Conservation (phyloP, 2,113 vertebrate species). For the Heterotis niloticus region DNA sequence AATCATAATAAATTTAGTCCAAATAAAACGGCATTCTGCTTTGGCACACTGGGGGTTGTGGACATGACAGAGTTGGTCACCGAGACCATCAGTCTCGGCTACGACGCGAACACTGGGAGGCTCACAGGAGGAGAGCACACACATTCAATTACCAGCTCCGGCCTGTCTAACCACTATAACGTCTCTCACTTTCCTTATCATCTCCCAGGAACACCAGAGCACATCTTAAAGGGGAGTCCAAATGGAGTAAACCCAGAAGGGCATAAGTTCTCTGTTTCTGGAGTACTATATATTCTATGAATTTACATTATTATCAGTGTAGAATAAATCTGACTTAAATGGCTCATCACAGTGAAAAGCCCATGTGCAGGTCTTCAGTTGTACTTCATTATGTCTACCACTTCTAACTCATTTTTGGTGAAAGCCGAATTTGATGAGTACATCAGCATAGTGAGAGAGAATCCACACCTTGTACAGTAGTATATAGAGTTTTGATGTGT, state of each 20-base stretch:
- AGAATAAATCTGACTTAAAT: too few species aligned
- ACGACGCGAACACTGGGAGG: not conserved
- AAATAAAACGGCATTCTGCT: not conserved
- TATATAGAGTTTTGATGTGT: too few species aligned
- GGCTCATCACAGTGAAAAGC: not conserved
- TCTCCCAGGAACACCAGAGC: not conserved
- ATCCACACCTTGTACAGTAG: too few species aligned
- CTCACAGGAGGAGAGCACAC: not conserved
- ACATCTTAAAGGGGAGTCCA: not conserved
- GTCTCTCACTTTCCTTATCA: not conserved
- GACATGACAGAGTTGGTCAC: not conserved
- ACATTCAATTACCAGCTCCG: conserved; percentile 16
- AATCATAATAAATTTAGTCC: not conserved
- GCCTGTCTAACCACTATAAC: not conserved
- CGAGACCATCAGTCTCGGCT: not conserved
- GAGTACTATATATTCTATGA: too few species aligned
- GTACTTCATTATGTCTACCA: too few species aligned
- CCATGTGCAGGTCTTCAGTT: too few species aligned
- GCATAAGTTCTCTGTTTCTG: too few species aligned
- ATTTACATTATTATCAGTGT: too few species aligned
- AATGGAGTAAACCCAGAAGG: not conserved
- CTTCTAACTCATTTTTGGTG: too few species aligned
- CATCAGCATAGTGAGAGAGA: too few species aligned
- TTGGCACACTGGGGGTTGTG: too few species aligned
- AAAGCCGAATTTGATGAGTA: too few species aligned